Percentiles rank a stretch among this genome's conserved stretches.
phyloP scores from a whole-genome alignment of 2,113 vertebrate genomes.

The Hypanus sabinus region DNA sequence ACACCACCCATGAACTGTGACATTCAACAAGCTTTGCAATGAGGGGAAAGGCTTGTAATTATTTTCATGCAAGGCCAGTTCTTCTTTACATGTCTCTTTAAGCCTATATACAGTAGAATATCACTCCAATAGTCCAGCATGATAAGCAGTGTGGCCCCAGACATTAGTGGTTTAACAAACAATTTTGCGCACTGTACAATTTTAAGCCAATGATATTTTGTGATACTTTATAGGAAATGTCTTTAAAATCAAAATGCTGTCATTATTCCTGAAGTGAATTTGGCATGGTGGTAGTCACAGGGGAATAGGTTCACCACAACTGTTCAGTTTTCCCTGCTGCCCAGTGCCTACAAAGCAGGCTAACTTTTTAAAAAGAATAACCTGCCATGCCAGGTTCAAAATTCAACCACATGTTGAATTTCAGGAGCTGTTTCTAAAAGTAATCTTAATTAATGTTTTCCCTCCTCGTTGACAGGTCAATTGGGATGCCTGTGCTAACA shows the following conservation, averaged over 20 bases:
- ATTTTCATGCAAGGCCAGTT: too few relatives aligned
- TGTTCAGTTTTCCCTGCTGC: neutral
- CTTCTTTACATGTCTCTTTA: too few relatives aligned
- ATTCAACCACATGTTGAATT: neutral
- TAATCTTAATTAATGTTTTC: neutral
- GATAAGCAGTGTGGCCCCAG: too few relatives aligned
- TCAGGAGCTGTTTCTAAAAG: neutral
- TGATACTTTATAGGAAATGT: neutral
- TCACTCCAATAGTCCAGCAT: too few relatives aligned
- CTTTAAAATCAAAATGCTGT: too few relatives aligned
- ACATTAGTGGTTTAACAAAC: too few relatives aligned
- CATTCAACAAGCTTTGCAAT: too few relatives aligned
- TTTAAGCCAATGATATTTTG: too few relatives aligned
- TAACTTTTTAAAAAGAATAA: neutral
- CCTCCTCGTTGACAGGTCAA: neutral
- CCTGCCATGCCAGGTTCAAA: neutral
- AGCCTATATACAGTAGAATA: too few relatives aligned
- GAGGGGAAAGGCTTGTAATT: too few relatives aligned
- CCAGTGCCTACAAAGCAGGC: neutral
- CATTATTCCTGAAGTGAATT: neutral
- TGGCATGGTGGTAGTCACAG: neutral
- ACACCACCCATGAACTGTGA: too few relatives aligned
- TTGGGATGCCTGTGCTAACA: neutral
- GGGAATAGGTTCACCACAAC: neutral
- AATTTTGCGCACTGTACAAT: too few relatives aligned